Base-by-base conservation (phyloP, 2,113 vertebrate genomes). In the Hyperopisus bebe region DNA sequence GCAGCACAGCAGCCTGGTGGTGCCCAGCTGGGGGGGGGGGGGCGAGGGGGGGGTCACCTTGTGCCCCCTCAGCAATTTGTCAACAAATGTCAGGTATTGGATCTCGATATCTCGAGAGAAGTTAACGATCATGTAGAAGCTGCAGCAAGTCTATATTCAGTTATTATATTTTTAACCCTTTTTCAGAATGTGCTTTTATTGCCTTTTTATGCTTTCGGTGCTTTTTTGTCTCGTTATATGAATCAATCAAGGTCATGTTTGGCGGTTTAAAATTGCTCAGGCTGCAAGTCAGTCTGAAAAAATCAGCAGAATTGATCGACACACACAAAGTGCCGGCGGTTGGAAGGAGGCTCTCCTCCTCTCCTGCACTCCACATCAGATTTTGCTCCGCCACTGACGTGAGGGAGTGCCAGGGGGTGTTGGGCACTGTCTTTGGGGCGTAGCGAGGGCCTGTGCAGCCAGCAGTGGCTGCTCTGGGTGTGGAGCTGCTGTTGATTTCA, bases 251-350 rank as follows among this genome's bases (percentile, higher is more conserved):
- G 50, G 85, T 51, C 50, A 55, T 35, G 50, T 19, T 4, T 13
- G 11, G 6, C n/a, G 27, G 47, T 39, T 8, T 53, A 31, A 53
- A 87, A 87, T 87, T 87, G 50, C 85, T 7, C 85, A 51, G 44
- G 44, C 83, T 47, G 83, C 85, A 87, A 87, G 85, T 53, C 27
- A 19, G 15, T 31, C n/a, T 24, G n/a, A 17, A 87, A 31, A 31
- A 17, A 31, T 86, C 85, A 51, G 85, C 85, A 86, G 11, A 19
- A 87, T 47, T 53, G 85, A 87, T 87, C 50, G n/a, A 31, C 50
- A 21, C 51, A 10, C 85, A 31, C 2, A 35, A 17, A 31, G 8
- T 48, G n/a, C 50, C 24, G 17, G n/a, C 27, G 3, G 46, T 86
- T 51, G 24, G 48, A 51, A 86, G 11, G 9, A 8, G n/a, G 47